Evolutionary conservation across 2,888 invertebrate species (phyloP).

Genomic region (Catocala sponsa): DNA sequence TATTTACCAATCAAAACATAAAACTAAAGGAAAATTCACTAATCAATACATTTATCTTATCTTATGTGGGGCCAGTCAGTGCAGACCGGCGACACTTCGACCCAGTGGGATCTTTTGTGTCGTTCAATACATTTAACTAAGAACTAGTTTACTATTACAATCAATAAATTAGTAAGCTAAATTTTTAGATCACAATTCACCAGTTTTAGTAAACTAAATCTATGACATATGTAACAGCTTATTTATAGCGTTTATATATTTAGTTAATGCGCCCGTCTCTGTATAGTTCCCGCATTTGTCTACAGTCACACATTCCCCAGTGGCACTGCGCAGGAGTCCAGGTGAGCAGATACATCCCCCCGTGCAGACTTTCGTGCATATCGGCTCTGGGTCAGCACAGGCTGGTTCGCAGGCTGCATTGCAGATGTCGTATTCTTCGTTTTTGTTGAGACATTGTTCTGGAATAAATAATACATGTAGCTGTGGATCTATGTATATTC

Average conservation of each 20-base stretch:
- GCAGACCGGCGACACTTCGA: too few relatives aligned
- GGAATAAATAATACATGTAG: conserved; percentile 28
- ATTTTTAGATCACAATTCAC: too few relatives aligned
- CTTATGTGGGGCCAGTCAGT: too few relatives aligned
- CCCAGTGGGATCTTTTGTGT: too few relatives aligned
- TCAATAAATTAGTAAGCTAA: too few relatives aligned
- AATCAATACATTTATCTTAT: too few relatives aligned
- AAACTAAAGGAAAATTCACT: too few relatives aligned
- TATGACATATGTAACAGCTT: conserved; percentile 66
- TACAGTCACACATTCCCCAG: conserved; percentile 71
- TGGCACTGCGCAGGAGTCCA: conserved; percentile 67
- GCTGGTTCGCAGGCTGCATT: conserved; percentile 74
- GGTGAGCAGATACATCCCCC: conserved; percentile 77
- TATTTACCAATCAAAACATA: too few relatives aligned
- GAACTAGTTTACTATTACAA: too few relatives aligned
- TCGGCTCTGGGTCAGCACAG: conserved; percentile 73
- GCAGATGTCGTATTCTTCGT: conserved; percentile 78
- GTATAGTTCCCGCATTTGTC: conserved; percentile 74
- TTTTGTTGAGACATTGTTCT: conserved; percentile 75
- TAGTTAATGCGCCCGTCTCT: conserved; percentile 59
- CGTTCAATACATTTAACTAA: too few relatives aligned
- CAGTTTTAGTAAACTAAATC: too few relatives aligned
- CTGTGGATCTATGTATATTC: too few relatives aligned
- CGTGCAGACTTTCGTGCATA: conserved; percentile 72
- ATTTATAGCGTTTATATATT: conserved; percentile 73